phyloP scores from a whole-genome alignment of 2,888 invertebrate genomes.

The Andrena trimmerana region DNA sequence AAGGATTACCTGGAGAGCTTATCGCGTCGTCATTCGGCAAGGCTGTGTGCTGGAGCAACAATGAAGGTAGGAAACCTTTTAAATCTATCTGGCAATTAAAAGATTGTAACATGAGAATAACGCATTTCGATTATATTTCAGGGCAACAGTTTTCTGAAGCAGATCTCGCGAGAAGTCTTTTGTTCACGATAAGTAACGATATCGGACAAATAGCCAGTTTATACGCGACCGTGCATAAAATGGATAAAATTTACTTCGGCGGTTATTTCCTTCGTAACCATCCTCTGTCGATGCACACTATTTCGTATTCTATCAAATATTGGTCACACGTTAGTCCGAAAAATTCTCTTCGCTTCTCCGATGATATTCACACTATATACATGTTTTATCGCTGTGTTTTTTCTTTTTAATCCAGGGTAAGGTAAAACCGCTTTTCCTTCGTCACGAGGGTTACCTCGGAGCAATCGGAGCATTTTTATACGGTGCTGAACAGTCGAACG shows the following conservation, averaged over 20 bases:
- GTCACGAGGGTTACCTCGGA: constrained; percentile 90
- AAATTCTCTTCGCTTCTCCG: not conserved
- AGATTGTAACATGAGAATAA: constrained; percentile 4
- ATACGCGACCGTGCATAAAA: constrained; percentile 88
- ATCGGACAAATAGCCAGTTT: constrained; percentile 90
- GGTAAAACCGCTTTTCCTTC: constrained; percentile 88
- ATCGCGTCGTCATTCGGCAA: constrained; percentile 91
- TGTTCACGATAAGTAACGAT: constrained; percentile 89
- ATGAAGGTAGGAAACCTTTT: constrained; percentile 31
- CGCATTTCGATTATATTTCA: constrained; percentile 56
- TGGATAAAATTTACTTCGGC: constrained; percentile 89
- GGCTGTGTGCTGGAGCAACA: constrained; percentile 81
- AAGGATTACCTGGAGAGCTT: constrained; percentile 88
- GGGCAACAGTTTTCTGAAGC: constrained; percentile 85
- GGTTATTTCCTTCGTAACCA: constrained; percentile 90
- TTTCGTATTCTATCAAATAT: constrained; percentile 89
- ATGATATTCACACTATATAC: constrained; percentile 2
- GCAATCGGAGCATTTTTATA: constrained; percentile 90
- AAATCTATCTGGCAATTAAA: not conserved
- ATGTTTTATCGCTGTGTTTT: constrained; percentile 19
- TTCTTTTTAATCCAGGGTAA: constrained; percentile 83
- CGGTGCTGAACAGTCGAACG: constrained; percentile 88
- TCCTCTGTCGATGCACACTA: constrained; percentile 89
- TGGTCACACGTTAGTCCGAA: constrained; percentile 87
- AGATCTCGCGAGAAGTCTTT: constrained; percentile 88